Base-by-base conservation (phyloP, 2,113 vertebrate genomes). In the Gila orcuttii region DNA sequence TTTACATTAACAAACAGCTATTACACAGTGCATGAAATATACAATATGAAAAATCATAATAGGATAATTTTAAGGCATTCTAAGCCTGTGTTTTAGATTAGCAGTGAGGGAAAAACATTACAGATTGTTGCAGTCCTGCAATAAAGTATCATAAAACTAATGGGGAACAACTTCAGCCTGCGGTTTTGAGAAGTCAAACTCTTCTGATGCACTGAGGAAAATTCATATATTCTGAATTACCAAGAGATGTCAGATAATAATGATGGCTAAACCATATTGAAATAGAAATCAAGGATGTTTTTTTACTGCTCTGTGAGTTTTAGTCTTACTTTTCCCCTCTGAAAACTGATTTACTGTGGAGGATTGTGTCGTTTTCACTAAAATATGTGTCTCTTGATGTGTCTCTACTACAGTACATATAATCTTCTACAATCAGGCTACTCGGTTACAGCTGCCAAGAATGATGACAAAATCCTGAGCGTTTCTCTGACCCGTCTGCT, bases 161-260 rank as follows among this genome's bases (percentile, higher is more conserved):
- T 71, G 31, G 68, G 62, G 80, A 31, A 69, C 57, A 71, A 39
- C 36, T 86, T 68, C 52, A 55, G 28, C 19, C 42, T 85, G 85
- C 0, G 88, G 88, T 84, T 81, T 89, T 42, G 82, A 86, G 57
- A 69, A 79, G 69, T 82, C n/a, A 62, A 62, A 25, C 7, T 39
- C 11, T 62, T 84, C 12, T 80, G 76, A 77, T 86, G 82, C 50
- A 39, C 6, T 62, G 76, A 84, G 82, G 77, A 81, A 57, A 45
- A 42, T 85, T 82, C 59, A 13, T 17, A 39, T 64, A n/a, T 82
- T 82, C 7, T 62, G 9, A 50, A 50, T 82, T 50, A 50, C 42
- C 36, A 36, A 52, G 9, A 68, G 39, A 66, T 66, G 79, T 50
- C 60, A 12, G 42, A 52, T 68, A 33, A 68, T 82, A 68, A 82